Evolutionary conservation across 2,888 invertebrate species (phyloP).

Genomic region (Lepidocyrtoides sp.): DNA sequence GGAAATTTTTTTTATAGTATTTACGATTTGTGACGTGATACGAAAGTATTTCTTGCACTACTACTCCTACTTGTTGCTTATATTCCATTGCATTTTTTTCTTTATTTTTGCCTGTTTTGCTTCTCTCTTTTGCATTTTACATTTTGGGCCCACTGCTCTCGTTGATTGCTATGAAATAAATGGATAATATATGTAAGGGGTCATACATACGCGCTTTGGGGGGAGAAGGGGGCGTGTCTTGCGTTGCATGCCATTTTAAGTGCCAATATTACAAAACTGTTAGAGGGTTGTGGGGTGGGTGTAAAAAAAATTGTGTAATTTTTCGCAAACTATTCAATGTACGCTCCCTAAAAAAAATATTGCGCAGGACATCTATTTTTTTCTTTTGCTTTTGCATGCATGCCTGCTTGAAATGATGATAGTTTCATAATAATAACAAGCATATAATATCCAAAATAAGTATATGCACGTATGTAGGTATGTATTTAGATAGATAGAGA

Average conservation of each 20-base stretch:
- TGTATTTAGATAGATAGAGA: not conserved
- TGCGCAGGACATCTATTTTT: not conserved
- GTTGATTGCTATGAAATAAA: slow-evolving; percentile 33
- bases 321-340: not conserved
- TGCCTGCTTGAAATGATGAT: slow-evolving; percentile 50
- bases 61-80: no score
- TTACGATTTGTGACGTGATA: slow-evolving; percentile 41
- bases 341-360: not conserved
- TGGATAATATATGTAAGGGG: no score
- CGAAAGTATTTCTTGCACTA: slow-evolving; percentile 37
- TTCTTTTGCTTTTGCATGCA: slow-evolving; percentile 36
- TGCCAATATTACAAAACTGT: no score
- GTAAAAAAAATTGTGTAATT: no score
- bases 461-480: not conserved
- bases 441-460: not conserved
- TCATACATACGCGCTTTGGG: no score
- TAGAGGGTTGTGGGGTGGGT: no score
- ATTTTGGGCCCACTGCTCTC: slow-evolving; percentile 63
- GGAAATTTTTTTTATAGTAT: no score
- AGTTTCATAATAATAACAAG: not conserved
- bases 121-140: not conserved
- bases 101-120: not conserved
- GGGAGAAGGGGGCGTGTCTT: no score
- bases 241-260: no score
- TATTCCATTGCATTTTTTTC: no score